Base-by-base conservation (phyloP, 2,113 vertebrate genomes). In the Setophaga kirtlandii region DNA sequence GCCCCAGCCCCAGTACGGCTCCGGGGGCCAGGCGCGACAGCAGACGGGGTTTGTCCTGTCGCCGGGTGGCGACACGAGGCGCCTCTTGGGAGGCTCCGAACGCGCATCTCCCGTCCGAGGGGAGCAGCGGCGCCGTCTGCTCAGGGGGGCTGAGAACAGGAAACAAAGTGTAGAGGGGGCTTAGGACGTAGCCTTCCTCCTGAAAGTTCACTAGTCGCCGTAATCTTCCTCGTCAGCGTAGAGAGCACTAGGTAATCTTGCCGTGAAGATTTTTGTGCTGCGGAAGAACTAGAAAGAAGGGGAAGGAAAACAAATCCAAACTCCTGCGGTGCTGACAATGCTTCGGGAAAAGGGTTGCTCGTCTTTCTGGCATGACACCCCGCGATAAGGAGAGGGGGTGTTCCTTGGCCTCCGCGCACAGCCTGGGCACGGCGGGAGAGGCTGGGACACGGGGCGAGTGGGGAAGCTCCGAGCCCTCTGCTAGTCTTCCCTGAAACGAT, bases 401-500 rank as follows among this genome's bases (percentile, higher is more conserved):
- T 33, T 35, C 9, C 41, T 70, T 10, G 62, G 59, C 65, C 18
- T n/a, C 55, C 7, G 20, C 49, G 16, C 41, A 46, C 11, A 11
- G 11, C 10, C 25, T 3, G 24, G 37, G 17, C 37, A 31, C 37
- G 49, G 22, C 44, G 11, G 10, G 24, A 16, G 59, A 53, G 41
- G 33, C 9, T 46, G 27, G 60, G 23, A 21, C 8, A 18, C 7
- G 9, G 30, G 49, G 62, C 10, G 24, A 74, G 18, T 30, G 41
- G 18, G 60, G 6, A 16, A 58, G 27, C 50, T 20, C 24, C 4
- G 37, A 92, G 55, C 44, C 63, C n/a, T 18, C 92, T 74, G 58
- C 3, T 11, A 5, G 19, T 14, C 46, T 62, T 83, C 52, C 46
- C 30, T 30, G 91, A 96, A 95, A 96, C 82, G 86, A 97, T 94